These are phyloP conservation scores for Leptopilina boulardi DNA, from an alignment of 1,140 invertebrate genomes.

Conservation along the genomic window DNA sequence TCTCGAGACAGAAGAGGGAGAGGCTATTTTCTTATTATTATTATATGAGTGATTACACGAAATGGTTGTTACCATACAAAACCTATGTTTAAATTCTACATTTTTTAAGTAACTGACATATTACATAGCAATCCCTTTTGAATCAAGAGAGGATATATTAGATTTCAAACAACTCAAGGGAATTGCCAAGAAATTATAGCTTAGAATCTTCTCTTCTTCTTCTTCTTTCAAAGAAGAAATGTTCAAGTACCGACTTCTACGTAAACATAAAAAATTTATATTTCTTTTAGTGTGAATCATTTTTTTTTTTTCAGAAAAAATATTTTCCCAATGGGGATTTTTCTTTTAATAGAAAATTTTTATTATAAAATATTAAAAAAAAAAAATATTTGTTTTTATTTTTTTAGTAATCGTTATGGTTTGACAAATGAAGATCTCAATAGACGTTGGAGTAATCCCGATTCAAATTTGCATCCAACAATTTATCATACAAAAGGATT, in stretches of 20 bases:
- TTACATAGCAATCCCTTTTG: not conserved
- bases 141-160: not conserved
- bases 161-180: not conserved
- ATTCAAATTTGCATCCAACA: conserved; percentile 84
- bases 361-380: too few relatives aligned
- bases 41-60: conserved; percentile 1
- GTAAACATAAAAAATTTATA: conserved; percentile 6
- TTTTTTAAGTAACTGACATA: not conserved
- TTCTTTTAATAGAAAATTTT: too few relatives aligned
- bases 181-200: conserved; percentile 20
- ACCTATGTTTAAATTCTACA: conserved; percentile 13
- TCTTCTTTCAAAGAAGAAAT: not conserved
- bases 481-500: conserved; percentile 89
- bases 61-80: not conserved
- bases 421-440: conserved; percentile 90
- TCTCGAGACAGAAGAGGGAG: not conserved
- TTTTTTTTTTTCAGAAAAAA: not conserved
- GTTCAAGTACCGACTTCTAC: not conserved
- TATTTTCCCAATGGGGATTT: too few relatives aligned
- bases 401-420: conserved; percentile 86
- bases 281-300: not conserved
- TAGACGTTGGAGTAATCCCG: conserved; percentile 86
- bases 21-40: not conserved
- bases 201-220: not conserved
- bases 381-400: conserved; percentile 46